Conservation (phyloP, 2,797 vertebrate species). For the Carduelis carduelis region DNA sequence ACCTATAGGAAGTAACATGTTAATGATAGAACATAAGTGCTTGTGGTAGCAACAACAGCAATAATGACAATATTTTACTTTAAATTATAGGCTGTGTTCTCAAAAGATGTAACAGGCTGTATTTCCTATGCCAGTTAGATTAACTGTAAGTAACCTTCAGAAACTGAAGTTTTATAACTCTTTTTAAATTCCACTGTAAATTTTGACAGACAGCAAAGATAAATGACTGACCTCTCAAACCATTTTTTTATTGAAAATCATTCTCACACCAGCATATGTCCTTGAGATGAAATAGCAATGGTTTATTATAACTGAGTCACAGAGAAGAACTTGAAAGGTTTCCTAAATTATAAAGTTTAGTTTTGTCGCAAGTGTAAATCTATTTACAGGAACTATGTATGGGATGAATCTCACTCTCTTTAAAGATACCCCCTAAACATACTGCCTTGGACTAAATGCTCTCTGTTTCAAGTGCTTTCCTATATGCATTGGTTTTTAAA, state of each 20-base stretch:
- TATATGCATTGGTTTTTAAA: neutral
- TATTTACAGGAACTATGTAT: neutral
- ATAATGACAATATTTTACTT: neutral
- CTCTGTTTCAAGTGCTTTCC: neutral
- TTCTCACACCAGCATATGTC: neutral
- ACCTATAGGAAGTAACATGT: neutral
- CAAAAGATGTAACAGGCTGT: neutral
- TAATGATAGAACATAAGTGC: neutral
- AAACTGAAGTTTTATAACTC: neutral
- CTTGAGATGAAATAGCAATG: neutral
- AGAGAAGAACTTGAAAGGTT: neutral
- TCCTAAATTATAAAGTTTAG: neutral
- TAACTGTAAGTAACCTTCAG: neutral
- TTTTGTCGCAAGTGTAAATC: neutral
- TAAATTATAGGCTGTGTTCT: neutral
- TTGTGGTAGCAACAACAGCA: neutral
- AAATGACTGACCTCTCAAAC: neutral
- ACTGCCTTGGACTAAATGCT: neutral
- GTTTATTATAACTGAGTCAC: neutral
- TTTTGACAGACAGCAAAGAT: neutral
- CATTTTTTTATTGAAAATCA: conserved; percentile 4
- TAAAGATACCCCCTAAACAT: neutral
- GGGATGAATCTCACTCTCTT: neutral
- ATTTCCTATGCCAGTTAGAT: neutral
- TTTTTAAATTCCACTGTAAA: neutral